Percentiles rank a stretch among this genome's conserved stretches.
phyloP scores from a whole-genome alignment of 2,113 vertebrate genomes.

The Rhinolophus sinicus region DNA sequence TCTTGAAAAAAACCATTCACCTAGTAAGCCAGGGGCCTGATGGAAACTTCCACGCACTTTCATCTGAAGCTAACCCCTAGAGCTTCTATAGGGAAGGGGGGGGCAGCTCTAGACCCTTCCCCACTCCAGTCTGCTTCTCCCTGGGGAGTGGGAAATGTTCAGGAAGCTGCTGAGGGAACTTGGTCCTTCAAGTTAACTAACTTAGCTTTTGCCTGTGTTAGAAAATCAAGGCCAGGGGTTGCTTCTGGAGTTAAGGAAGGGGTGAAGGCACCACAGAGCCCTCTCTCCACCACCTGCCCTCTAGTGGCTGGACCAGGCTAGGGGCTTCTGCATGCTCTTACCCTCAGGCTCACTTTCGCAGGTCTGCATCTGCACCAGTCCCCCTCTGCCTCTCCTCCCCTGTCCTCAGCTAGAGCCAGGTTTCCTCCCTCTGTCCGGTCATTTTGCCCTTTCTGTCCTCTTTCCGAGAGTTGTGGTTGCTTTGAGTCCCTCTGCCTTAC shows the following conservation, averaged over 20 bases:
- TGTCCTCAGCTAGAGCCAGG: neutral
- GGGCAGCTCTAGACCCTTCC: neutral
- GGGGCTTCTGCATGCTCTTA: neutral
- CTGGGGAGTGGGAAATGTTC: neutral
- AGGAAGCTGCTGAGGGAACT: neutral
- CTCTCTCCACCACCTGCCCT: neutral
- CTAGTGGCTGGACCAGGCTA: neutral
- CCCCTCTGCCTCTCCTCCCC: neutral
- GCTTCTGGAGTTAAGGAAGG: neutral
- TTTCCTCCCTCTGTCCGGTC: no score
- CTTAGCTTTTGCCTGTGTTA: neutral
- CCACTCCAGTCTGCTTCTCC: neutral
- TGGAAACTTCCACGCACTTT: slow-evolving; percentile 55
- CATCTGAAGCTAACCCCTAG: neutral
- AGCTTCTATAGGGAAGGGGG: neutral
- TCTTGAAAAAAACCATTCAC: neutral
- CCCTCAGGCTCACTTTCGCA: neutral
- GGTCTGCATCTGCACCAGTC: neutral
- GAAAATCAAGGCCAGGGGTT: neutral
- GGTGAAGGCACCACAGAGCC: neutral
- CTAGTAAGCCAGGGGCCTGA: slow-evolving; percentile 13
- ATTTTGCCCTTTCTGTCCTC: neutral
- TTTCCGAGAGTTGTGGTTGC: neutral
- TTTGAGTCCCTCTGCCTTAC: neutral
- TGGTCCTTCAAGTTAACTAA: neutral